These are phyloP conservation scores for Synchiropus splendidus DNA, from an alignment of 2,113 vertebrate species.

Conservation along the genomic window DNA sequence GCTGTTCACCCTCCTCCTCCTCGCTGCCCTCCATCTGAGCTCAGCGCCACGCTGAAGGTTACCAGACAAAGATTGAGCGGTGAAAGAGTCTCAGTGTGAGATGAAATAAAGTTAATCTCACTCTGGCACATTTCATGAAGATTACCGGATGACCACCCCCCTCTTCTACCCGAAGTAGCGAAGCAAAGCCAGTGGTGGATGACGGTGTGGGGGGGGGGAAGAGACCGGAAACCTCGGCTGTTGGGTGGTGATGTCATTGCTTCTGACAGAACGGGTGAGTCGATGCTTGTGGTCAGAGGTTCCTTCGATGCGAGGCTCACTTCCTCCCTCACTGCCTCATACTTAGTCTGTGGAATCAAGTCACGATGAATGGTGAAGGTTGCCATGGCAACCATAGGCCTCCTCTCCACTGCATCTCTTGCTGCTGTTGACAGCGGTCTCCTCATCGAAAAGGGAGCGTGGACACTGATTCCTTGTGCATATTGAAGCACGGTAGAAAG, in stretches of 20 bases:
- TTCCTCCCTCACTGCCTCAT: slow-evolving; percentile 28
- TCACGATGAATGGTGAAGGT: slow-evolving; percentile 39
- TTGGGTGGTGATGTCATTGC: not conserved
- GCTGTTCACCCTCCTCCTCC: slow-evolving; percentile 20
- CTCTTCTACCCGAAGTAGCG: slow-evolving; percentile 1
- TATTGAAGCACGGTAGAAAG: no score
- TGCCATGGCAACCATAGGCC: slow-evolving; percentile 46
- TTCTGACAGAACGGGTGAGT: slow-evolving; percentile 6
- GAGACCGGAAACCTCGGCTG: not conserved
- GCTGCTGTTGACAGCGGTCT: slow-evolving; percentile 30
- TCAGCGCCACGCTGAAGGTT: no score
- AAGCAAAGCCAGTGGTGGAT: slow-evolving; percentile 1
- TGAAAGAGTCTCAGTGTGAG: slow-evolving; percentile 21
- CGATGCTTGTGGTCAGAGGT: slow-evolving; percentile 23
- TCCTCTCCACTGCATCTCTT: slow-evolving; percentile 27
- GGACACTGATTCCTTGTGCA: no score
- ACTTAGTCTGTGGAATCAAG: slow-evolving; percentile 41
- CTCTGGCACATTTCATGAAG: slow-evolving; percentile 50
- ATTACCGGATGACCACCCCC: slow-evolving; percentile 40
- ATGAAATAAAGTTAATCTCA: slow-evolving; percentile 57
- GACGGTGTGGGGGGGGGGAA: not conserved
- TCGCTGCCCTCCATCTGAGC: no score
- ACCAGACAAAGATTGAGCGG: slow-evolving; percentile 28
- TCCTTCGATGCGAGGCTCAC: slow-evolving; percentile 15
- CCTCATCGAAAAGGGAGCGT: slow-evolving; percentile 13